Evolutionary conservation across 2,888 invertebrate species (phyloP), one percentile per base, ranked within the genome.

Genomic region (Timema cristinae): DNA sequence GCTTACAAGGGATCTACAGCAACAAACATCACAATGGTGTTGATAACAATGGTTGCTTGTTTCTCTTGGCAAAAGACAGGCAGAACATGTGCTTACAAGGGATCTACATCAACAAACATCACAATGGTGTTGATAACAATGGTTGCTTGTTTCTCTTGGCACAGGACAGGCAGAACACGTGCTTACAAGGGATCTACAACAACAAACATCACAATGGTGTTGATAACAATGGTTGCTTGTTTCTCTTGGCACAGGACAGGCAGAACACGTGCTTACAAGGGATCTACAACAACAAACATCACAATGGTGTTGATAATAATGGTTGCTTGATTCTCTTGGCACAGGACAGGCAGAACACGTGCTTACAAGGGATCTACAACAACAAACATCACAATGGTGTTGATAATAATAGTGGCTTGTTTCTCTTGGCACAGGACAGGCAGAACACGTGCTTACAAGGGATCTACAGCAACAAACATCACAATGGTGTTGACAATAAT

Each of bases 71-170:
- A 84, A 97, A 98, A 69, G 93, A 91, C 72, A 95, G 85, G 80
- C 98, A 98, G 82, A 97, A 97, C 10, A 97, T 95, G 84, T 98
- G 98, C 80, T 97, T 98, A 82, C 97, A 98, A 48, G 97, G 97
- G 81, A 98, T 96, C 95, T 95, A 84, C 54, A 82, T 66, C 6
- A 66, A 10, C 52, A 66, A 48, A 68, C 7, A 48, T 8, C 59
- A 59, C 59, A 59, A 32, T 32, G 32, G 32, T 32, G 32, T 32
- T 32, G 32, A 32, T 32, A 32, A 32, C n/a, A n/a, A n/a, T n/a
- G n/a, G n/a, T n/a, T n/a, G n/a, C n/a, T n/a, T n/a, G n/a, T n/a
- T n/a, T 77, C 93, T 89, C 81, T 93, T 91, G 5, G 95, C 97
- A 84, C 98, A 98, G 69, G 93, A 91, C 72, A 95, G 85, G 80